These are phyloP conservation scores for Empidonax alnorum DNA, from an alignment of 2,113 vertebrate species.

Conservation along the genomic window DNA sequence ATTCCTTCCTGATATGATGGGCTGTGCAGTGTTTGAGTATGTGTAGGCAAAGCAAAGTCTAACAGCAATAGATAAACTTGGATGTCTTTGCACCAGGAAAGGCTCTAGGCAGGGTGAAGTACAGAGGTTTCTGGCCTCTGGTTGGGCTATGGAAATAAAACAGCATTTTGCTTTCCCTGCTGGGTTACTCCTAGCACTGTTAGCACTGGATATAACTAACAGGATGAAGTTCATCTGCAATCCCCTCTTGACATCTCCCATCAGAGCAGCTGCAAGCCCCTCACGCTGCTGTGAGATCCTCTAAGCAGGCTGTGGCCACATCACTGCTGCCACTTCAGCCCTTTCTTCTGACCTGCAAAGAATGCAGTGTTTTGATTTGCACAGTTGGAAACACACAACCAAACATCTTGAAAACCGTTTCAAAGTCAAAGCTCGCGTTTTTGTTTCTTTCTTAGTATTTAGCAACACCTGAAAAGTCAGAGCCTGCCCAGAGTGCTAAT, in stretches of 20 bases:
- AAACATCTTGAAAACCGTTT: neutral
- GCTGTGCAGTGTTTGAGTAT: neutral
- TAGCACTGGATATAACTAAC: neutral
- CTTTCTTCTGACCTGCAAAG: neutral
- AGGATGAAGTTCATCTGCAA: neutral
- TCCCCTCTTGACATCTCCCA: neutral
- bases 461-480: neutral
- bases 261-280: neutral
- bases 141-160: neutral
- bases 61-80: neutral
- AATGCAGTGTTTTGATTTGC: neutral
- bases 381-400: neutral
- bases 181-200: neutral
- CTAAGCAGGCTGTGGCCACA: neutral
- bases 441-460: neutral
- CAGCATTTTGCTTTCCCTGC: neutral
- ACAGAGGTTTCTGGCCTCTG: neutral
- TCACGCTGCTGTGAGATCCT: neutral
- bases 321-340: neutral
- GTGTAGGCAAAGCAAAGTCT: neutral
- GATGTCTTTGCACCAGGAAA: neutral
- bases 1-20: neutral
- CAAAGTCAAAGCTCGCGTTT: neutral
- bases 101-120: neutral
- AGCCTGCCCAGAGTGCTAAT: neutral